phyloP scores from a whole-genome alignment of 64 coral and sea anemone species.

The Pocillopora verrucosa region DNA sequence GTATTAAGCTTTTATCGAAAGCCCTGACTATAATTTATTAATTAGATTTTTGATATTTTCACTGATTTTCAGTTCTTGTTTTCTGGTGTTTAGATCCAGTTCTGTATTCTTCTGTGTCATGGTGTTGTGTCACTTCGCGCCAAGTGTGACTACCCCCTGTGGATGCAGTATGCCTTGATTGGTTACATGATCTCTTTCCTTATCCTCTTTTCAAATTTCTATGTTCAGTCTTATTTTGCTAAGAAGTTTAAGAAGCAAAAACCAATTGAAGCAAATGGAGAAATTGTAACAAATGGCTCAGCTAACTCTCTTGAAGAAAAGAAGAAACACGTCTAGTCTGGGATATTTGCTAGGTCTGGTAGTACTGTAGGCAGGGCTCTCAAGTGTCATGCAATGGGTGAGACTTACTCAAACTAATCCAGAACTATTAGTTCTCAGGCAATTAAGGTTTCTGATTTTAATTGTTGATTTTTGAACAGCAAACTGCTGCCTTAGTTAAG shows the following conservation, averaged over 20 bases:
- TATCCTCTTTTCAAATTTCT: conserved; percentile 89
- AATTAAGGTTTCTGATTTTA: no score
- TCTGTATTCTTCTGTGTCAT: conserved; percentile 67
- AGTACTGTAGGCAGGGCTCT: no score
- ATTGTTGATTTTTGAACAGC: no score
- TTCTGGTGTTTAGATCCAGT: conserved; percentile 64
- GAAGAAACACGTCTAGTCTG: not conserved
- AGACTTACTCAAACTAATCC: no score
- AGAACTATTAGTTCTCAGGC: no score
- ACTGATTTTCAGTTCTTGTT: not conserved
- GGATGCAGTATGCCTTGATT: conserved; percentile 72
- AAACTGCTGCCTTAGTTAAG: no score
- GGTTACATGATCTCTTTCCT: conserved; percentile 87
- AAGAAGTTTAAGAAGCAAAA: not conserved
- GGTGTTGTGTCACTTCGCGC: conserved; percentile 53
- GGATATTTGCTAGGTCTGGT: no score
- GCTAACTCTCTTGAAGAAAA: not conserved
- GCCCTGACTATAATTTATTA: not conserved
- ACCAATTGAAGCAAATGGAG: conserved; percentile 1
- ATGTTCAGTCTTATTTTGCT: conserved; percentile 76
- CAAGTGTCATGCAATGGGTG: no score
- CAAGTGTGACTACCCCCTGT: conserved; percentile 73
- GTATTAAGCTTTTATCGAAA: not conserved
- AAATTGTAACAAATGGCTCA: conserved; percentile 12
- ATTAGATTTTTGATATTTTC: not conserved